Base-by-base conservation (phyloP, 2,113 vertebrate species). In the Genyomyrus donnyi region DNA sequence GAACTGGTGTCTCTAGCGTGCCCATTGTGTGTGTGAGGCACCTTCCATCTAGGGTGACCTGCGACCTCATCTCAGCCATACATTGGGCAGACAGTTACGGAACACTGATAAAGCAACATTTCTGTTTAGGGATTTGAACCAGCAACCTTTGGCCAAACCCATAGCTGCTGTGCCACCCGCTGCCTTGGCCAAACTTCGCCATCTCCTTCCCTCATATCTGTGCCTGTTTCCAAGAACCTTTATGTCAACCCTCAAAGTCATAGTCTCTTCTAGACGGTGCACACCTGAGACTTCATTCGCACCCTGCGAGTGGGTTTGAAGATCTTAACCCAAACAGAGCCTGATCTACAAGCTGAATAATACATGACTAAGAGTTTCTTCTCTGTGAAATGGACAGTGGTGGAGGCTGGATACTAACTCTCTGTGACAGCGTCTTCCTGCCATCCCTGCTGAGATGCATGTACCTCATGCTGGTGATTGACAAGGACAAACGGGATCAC, bases 401-500 rank as follows among this genome's bases (percentile, higher is more conserved):
- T 46, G 10, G 5, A 17, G 80, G 13, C 17, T 21, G 80, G 89
- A 86, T 19, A 7, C 11, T 88, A 88, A 90, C 39, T 21, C 5
- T 10, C 49, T 50, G 21, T 62, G 66, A 88, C 70, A 56, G 58
- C 1, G 10, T 88, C 48, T 83, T 48, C 85, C 86, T 27, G 42
- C n/a, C 58, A 46, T 62, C 89, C 56, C 80, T 11, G 21, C 49
- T 27, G 50, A 45, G 85, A 88, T 0, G 62, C 17, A 39, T 27
- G 35, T 84, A 8, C 87, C 46, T 49, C 24, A 53, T 17, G 53
- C 50, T 2, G 5, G 24, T 88, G 87, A 88, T 88, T 90, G 90
- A 90, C 90, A 90, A 83, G 90, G 49, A 88, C 62, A 88, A 45
- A 84, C 74, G 56, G 35, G 86, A 83, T 21, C 56, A 50, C 52